Evolutionary conservation across 2,888 invertebrate genomes (phyloP).

Genomic region (Lacanobia wlatinum): DNA sequence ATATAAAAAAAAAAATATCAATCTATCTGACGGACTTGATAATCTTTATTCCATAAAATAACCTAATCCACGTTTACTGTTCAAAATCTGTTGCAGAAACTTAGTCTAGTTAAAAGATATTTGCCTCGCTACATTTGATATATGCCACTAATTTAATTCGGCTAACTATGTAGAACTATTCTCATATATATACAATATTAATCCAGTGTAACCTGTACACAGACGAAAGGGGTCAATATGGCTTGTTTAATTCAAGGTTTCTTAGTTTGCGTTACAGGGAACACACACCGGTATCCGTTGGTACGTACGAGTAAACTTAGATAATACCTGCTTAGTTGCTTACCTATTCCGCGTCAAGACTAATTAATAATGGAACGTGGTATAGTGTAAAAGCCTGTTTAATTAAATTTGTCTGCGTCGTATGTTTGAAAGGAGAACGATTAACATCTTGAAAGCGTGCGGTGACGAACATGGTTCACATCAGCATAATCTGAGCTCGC

Average conservation of each 20-base stretch:
- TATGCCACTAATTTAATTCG: slow-evolving; percentile 23
- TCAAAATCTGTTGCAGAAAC: slow-evolving; percentile 17
- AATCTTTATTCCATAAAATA: too few species aligned
- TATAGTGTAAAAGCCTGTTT: slow-evolving; percentile 82
- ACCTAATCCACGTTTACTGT: too few species aligned
- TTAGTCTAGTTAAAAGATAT: slow-evolving; percentile 3
- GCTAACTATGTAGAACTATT: slow-evolving; percentile 26
- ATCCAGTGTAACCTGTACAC: slow-evolving; percentile 15
- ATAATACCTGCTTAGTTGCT: slow-evolving; percentile 52
- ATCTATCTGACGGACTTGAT: too few species aligned
- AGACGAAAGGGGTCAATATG: slow-evolving; percentile 51
- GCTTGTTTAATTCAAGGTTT: slow-evolving; percentile 45
- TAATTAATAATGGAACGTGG: slow-evolving; percentile 81
- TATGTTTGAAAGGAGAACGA: slow-evolving; percentile 82
- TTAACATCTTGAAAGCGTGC: slow-evolving; percentile 82
- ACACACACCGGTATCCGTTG: slow-evolving; percentile 36
- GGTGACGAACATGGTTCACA: slow-evolving; percentile 67
- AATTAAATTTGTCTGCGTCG: slow-evolving; percentile 85
- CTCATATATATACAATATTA: slow-evolving; percentile 24
- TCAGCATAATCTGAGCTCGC: slow-evolving; percentile 55
- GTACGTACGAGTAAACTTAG: slow-evolving; percentile 54
- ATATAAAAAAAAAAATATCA: too few species aligned
- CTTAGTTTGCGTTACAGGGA: slow-evolving; percentile 24
- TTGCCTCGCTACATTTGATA: slow-evolving; percentile 26
- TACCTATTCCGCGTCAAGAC: slow-evolving; percentile 71